These are phyloP conservation scores for Bufo gargarizans DNA, from an alignment of 2,113 vertebrate genomes.

Conservation along the genomic window DNA sequence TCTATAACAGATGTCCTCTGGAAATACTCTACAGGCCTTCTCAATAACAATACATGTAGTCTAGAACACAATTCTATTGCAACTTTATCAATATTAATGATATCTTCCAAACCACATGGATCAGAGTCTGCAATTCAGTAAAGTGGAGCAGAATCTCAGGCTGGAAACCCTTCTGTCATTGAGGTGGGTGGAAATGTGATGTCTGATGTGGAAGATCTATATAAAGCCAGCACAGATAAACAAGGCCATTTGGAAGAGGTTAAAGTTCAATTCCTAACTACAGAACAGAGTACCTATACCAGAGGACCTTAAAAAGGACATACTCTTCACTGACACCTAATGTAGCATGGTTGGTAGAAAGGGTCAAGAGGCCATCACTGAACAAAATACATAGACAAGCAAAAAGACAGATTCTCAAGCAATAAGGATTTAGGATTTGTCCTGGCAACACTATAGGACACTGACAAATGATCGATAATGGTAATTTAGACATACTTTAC, in stretches of 20 bases:
- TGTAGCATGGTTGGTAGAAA: not conserved
- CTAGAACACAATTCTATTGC: too few species aligned
- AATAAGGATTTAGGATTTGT: too few species aligned
- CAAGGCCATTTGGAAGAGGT: slow-evolving; percentile 12
- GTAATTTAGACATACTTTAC: not conserved
- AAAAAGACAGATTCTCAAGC: not conserved
- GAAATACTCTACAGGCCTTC: too few species aligned
- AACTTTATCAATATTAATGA: too few species aligned
- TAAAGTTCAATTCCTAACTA: slow-evolving; percentile 20
- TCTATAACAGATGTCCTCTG: too few species aligned
- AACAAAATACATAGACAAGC: not conserved
- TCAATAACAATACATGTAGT: too few species aligned
- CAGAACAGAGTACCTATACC: not conserved
- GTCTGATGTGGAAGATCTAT: not conserved
- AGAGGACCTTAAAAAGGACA: not conserved
- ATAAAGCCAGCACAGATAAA: not conserved
- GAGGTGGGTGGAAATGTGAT: not conserved
- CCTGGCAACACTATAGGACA: not conserved
- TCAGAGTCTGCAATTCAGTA: too few species aligned
- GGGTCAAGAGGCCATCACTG: not conserved
- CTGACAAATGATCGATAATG: not conserved
- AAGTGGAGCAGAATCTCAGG: too few species aligned
- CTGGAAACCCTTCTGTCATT: not conserved
- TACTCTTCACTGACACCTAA: not conserved
- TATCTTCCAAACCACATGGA: too few species aligned